Base-by-base conservation (phyloP, 2,797 vertebrate genomes). In the Silurus aristotelis region DNA sequence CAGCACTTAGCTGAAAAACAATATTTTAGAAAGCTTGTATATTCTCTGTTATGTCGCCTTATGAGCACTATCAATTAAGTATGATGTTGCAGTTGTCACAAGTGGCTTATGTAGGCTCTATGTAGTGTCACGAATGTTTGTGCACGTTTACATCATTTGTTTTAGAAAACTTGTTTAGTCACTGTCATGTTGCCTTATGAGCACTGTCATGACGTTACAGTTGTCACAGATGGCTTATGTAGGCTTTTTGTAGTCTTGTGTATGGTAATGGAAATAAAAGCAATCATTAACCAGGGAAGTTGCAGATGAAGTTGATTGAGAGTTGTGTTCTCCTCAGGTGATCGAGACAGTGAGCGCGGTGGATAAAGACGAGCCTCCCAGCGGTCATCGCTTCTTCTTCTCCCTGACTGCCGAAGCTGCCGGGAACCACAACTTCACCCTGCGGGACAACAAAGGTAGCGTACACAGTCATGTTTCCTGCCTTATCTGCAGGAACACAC, bases 311-410 rank as follows among this genome's bases (percentile, higher is more conserved):
- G 31, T 25, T 6, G 20, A 70, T 80, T 70, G 31, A 71, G 17
- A 55, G 25, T 66, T 6, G 17, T 61, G 61, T 63, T 9, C 58
- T 52, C 73, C 17, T 85, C 89, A 98, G 97, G 92, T 97, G 20
- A 96, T 98, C 87, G 96, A 97, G 92, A 97, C 96, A 87, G 95
- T 98, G 90, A 97, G 97, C 46, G 97, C 97, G 0, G 90, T 97
- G 79, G 97, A 98, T 92, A 96, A 91, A 88, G 97, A 98, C 72
- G 95, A 97, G 76, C 96, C 96, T 22, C 95, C 95, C 63, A 95
- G 92, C 0, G 97, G 97, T 67, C 97, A 97, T 87, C 95, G 96
- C 89, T 97, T 98, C 92, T 95, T 96, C 89, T 98, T 98, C 90
- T 96, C 96, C 83, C 91, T 97, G 84, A 92, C 94, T 19, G 85